Percentiles rank a stretch among this genome's conserved stretches.
Conservation (phyloP, 2,888 invertebrate species). For the Dinocampus coccinellae region DNA sequence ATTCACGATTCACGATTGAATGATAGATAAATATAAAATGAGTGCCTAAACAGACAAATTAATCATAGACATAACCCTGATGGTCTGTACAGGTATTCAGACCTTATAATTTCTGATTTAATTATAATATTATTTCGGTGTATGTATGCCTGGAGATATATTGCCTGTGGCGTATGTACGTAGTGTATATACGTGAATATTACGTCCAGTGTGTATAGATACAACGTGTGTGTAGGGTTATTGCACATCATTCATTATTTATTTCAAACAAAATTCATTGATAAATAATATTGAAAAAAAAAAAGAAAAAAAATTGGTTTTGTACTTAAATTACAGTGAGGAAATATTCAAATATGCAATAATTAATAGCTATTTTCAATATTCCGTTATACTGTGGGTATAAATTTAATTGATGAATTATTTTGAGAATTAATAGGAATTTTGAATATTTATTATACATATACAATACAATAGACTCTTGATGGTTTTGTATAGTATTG, state of each 20-base stretch:
- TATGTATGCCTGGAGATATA: constrained; percentile 42
- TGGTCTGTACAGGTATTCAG: no score
- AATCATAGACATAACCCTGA: no score
- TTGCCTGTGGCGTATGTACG: constrained; percentile 20
- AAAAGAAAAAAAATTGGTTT: no score
- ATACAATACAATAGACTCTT: constrained; percentile 20
- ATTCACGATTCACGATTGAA: no score
- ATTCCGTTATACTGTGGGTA: no score
- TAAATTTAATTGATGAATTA: constrained; percentile 13
- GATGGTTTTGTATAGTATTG: constrained; percentile 30
- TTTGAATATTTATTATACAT: constrained; percentile 30
- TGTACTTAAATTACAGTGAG: no score
- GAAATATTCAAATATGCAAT: no score
- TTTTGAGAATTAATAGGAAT: background rate
- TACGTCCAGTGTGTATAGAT: constrained; percentile 16
- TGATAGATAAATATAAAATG: no score
- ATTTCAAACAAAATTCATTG: no score
- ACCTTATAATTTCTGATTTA: constrained; percentile 54
- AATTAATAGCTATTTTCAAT: no score
- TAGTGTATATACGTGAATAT: constrained; percentile 1
- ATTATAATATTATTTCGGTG: constrained; percentile 48
- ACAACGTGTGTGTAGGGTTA: background rate
- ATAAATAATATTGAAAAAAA: no score
- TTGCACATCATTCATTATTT: constrained; percentile 13
- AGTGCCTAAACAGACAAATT: constrained; percentile 48